phyloP scores from a whole-genome alignment of 2,888 invertebrate species.

The Melinopterus prodromus region DNA sequence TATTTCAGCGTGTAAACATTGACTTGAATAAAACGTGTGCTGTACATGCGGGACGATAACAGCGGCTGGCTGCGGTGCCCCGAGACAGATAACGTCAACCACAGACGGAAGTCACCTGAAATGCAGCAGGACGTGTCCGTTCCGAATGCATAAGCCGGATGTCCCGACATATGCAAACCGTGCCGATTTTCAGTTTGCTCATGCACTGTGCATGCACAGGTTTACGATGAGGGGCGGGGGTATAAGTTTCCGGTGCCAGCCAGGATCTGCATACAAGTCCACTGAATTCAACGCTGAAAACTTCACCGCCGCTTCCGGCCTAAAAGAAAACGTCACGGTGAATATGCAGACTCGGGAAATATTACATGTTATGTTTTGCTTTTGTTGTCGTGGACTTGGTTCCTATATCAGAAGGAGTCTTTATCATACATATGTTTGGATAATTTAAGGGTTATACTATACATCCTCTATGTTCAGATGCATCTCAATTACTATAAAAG shows the following conservation, averaged over 20 bases:
- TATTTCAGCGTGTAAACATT: neutral
- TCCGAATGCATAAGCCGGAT: neutral
- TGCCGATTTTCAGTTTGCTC: neutral
- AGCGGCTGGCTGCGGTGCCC: neutral
- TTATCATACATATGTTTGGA: no score
- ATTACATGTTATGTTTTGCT: no score
- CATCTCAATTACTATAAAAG: no score
- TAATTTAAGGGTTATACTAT: no score
- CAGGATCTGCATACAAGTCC: neutral
- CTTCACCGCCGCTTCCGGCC: neutral
- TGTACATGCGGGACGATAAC: neutral
- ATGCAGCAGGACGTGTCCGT: neutral
- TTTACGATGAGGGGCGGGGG: neutral
- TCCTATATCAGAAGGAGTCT: no score
- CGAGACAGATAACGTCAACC: neutral
- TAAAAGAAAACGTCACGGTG: neutral
- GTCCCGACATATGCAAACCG: neutral
- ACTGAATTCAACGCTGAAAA: neutral
- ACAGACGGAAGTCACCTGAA: neutral
- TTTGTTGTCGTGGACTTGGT: no score
- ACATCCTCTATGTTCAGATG: no score
- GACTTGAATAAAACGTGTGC: neutral
- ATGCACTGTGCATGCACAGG: neutral
- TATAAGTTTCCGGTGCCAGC: neutral
- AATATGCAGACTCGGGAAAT: neutral